These are phyloP conservation scores for Vireo griseus DNA, from an alignment of 2,797 vertebrate genomes.

Conservation along the genomic window DNA sequence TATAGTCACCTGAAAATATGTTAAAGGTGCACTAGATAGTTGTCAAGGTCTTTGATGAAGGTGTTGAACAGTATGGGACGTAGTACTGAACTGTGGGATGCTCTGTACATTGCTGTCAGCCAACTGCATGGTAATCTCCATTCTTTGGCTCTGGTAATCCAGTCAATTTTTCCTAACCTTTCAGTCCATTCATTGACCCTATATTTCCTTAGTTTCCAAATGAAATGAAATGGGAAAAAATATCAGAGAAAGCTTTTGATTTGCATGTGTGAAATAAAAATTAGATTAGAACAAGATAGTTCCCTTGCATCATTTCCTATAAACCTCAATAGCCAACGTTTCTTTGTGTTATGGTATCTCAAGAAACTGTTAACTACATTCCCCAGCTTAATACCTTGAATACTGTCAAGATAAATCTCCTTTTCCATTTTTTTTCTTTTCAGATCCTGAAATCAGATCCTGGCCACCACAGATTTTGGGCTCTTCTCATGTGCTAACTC, in stretches of 20 bases:
- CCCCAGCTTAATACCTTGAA: background rate
- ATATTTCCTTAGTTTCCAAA: background rate
- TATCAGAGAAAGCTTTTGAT: background rate
- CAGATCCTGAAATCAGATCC: background rate
- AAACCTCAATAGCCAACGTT: background rate
- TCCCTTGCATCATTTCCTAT: background rate
- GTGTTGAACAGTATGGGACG: background rate
- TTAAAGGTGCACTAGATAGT: background rate
- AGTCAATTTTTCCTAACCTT: background rate
- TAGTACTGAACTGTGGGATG: background rate
- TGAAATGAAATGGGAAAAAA: background rate
- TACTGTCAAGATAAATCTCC: background rate
- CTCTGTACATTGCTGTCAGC: background rate
- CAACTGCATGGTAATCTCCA: background rate
- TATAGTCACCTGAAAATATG: background rate
- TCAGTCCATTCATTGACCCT: background rate
- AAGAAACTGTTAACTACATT: background rate
- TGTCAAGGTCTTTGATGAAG: background rate
- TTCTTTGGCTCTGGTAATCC: background rate
- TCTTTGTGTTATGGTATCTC: background rate
- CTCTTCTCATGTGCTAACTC: rapidly evolving
- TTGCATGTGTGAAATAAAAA: background rate
- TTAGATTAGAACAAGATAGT: background rate
- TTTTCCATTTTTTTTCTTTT: background rate
- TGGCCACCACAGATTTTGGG: background rate